Base-by-base conservation (phyloP, 2,797 vertebrate genomes). In the Galago senegalensis region DNA sequence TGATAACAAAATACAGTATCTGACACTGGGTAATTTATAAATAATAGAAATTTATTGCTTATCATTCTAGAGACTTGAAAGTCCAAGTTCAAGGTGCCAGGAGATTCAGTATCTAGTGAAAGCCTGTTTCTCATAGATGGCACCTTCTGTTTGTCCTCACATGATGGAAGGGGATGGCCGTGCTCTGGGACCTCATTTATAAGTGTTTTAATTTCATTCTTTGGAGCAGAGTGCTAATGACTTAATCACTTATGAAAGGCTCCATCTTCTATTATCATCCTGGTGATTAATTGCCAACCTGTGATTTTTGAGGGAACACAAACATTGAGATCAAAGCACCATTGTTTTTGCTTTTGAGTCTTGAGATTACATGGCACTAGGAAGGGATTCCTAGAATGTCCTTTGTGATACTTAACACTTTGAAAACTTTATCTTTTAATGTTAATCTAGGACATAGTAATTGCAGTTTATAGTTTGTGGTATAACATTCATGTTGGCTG, bases 301-400 rank as follows among this genome's bases (percentile, higher is more conserved):
- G 3, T 77, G 79, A 81, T 43, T 61, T 73, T 49, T 53, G 49
- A 73, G 49, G 43, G 29, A 46, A 61, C 46, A 72, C 29, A 49
- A 34, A 31, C 7, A 58, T 34, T 86, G 11, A 61, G 21, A 56
- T 37, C n/a, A 58, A 40, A 72, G 34, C 17, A 11, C 31, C 25
- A 25, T 12, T 72, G 21, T 72, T 40, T 72, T 70, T 18, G n/a
- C 75, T 95, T 90, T 95, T 91, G 49, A 94, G 58, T 69, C 11
- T 81, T 20, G 58, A 93, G 76, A 37, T 56, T 77, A 58, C 40
- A n/a, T 88, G 63, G 29, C 25, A 34, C 34, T 85, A 70, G n/a
- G 43, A 89, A 85, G 72, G 34, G 34, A 84, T 75, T 92, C 40
- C 70, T 46, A 93, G 70, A 46, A 63, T 86, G 95, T 93, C 69